Conservation (phyloP, 2,113 vertebrate species). For the Thunnus thynnus region DNA sequence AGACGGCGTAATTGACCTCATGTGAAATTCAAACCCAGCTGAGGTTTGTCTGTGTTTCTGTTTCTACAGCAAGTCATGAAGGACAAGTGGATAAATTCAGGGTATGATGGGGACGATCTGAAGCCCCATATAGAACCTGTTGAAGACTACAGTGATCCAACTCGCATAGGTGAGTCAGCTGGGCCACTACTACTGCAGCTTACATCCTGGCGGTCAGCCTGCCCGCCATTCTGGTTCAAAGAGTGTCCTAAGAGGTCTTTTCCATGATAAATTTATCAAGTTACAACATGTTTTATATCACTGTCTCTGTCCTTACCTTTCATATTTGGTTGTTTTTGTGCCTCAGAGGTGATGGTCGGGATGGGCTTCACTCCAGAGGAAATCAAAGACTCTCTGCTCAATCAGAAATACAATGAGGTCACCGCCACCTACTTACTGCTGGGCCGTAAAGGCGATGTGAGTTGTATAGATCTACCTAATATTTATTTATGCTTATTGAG, state of each 20-base stretch:
- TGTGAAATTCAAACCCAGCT: not conserved
- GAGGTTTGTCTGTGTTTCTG: constrained; percentile 1
- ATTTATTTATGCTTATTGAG: too few relatives aligned
- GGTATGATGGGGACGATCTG: constrained; percentile 91
- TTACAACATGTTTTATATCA: not conserved
- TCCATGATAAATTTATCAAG: not conserved
- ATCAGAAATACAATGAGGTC: constrained; percentile 95
- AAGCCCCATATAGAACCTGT: constrained; percentile 91
- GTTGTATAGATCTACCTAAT: constrained; percentile 1
- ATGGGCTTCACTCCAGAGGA: constrained; percentile 95
- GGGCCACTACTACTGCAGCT: not conserved
- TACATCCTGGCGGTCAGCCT: not conserved
- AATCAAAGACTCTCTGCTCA: constrained; percentile 93
- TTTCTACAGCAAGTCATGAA: constrained; percentile 94
- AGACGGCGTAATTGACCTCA: accelerated
- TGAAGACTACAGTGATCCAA: constrained; percentile 80
- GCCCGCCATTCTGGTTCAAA: too few relatives aligned
- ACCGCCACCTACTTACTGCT: constrained; percentile 96
- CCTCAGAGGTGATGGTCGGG: constrained; percentile 94
- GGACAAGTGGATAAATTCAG: constrained; percentile 96
- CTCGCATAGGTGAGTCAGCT: constrained; percentile 75
- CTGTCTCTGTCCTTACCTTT: not conserved
- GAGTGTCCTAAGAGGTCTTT: not conserved
- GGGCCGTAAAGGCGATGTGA: constrained; percentile 89
- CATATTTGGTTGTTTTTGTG: constrained; percentile 19